These are phyloP conservation scores for Acanthosoma haemorrhoidale DNA, from an alignment of 2,888 invertebrate genomes.

Conservation along the genomic window DNA sequence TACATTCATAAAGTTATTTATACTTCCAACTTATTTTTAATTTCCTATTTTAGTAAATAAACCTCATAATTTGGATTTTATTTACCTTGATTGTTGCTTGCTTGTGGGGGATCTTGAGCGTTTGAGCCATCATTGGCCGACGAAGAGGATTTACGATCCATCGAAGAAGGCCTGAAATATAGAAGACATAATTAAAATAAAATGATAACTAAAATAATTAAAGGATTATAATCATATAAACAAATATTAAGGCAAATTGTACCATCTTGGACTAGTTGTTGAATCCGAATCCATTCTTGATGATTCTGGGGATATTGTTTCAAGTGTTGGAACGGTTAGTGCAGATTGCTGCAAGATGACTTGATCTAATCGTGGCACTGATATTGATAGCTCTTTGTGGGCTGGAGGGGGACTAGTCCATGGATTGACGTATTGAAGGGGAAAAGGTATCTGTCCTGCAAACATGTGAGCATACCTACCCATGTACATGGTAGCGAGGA, in stretches of 20 bases:
- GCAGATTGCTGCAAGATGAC: slow-evolving; percentile 25
- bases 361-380: slow-evolving; percentile 32
- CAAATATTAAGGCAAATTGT: no score
- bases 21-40: no score
- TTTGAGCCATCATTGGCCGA: slow-evolving; percentile 50
- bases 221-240: no score
- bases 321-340: slow-evolving; percentile 33
- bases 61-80: no score
- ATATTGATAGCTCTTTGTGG: slow-evolving; percentile 29
- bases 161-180: slow-evolving; percentile 49
- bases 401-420: slow-evolving; percentile 24
- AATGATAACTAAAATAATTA: not conserved
- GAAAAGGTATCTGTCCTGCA: slow-evolving; percentile 23
- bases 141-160: slow-evolving; percentile 51
- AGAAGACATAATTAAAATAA: not conserved
- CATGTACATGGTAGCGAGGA: slow-evolving; percentile 48
- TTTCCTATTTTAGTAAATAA: no score
- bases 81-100: slow-evolving; percentile 53
- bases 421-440: slow-evolving; percentile 18
- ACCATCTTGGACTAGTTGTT: slow-evolving; percentile 32
- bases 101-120: slow-evolving; percentile 52
- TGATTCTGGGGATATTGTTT: slow-evolving; percentile 22
- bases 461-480: slow-evolving; percentile 41
- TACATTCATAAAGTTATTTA: no score
- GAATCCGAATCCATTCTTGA: slow-evolving; percentile 7